Base-by-base conservation (phyloP, 1,140 invertebrate species). In the Babylonia areolata region DNA sequence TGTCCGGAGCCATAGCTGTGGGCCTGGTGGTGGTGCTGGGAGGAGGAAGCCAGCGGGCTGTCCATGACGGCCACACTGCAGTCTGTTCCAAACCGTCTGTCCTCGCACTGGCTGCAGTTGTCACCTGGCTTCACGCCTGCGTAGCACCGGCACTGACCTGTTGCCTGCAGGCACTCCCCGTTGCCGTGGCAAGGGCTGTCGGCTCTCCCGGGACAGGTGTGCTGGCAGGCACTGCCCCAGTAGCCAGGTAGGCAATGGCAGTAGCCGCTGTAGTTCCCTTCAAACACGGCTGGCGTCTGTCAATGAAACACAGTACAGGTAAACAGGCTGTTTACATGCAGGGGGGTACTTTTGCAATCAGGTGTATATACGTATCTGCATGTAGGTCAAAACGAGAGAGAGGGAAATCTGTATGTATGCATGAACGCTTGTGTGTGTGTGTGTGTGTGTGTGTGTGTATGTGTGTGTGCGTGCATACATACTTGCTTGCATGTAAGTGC, bases 211-310 rank as follows among this genome's bases (percentile, higher is more conserved):
- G 87, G 84, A 84, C 90, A 91, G 35, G 58, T 78, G 78, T 88
- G 51, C 46, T 90, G 35, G 79, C 90, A 91, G 23, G 80, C 71
- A 3, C 81, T 28, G 83, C 90, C 90, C 89, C 89, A 91, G 87
- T 91, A 91, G 51, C 90, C 90, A 35, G 88, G 46, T 1, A 82
- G 23, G 85, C 90, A 91, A 39, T 88, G 75, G 71, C 90, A 91
- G 79, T 87, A 84, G n/a, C 69, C 89, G 15, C 64, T 73, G 64
- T 84, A 33, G 82, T 84, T 84, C 5, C 82, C 82, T 33, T 46
- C n/a, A 31, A 73, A 75, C 23, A n/a, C 85, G 87, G 71, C 86
- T 84, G 54, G 31, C 35, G 58, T 88, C 87, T 54, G 75, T 64
- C 20, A 11, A 23, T 64, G 58, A 51, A 51, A 51, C 9, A 51